phyloP scores from a whole-genome alignment of 2,888 invertebrate species.

The Ypsolopha sequella region DNA sequence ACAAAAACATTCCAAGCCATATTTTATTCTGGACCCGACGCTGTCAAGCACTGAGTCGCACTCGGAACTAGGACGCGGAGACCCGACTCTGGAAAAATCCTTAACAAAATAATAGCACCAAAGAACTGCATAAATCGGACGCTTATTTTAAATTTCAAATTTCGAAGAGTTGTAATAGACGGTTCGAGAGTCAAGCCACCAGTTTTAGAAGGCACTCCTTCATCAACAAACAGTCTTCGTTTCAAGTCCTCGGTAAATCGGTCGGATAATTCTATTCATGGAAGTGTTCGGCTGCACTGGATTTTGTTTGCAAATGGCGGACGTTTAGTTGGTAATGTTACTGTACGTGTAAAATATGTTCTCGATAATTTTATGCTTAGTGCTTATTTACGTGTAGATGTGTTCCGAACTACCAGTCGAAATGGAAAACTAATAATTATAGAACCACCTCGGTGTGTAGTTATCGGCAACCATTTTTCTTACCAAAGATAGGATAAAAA shows the following conservation, averaged over 20 bases:
- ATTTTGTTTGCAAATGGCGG: conserved; percentile 1
- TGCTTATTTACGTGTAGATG: background rate
- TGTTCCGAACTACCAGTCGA: background rate
- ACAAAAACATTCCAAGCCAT: too few relatives aligned
- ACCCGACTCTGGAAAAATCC: background rate
- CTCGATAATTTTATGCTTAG: background rate
- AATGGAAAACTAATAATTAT: background rate
- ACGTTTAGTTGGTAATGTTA: background rate
- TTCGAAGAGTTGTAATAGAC: conserved; percentile 4
- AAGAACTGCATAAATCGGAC: conserved; percentile 1
- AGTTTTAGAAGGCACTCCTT: background rate
- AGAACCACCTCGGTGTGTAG: background rate
- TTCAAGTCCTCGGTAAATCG: background rate
- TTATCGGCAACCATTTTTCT: too few relatives aligned
- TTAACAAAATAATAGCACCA: conserved; percentile 1
- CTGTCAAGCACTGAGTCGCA: too few relatives aligned
- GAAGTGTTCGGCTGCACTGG: background rate
- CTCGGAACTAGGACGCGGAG: background rate
- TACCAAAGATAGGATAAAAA: too few relatives aligned
- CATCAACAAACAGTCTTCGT: background rate
- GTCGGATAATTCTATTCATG: conserved; percentile 1
- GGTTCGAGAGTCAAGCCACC: background rate
- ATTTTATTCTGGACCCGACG: too few relatives aligned
- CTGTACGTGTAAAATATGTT: background rate
- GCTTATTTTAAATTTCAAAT: conserved; percentile 8